These are phyloP conservation scores for Lasioglossum baleicum DNA, from an alignment of 1,140 invertebrate species.

Conservation along the genomic window DNA sequence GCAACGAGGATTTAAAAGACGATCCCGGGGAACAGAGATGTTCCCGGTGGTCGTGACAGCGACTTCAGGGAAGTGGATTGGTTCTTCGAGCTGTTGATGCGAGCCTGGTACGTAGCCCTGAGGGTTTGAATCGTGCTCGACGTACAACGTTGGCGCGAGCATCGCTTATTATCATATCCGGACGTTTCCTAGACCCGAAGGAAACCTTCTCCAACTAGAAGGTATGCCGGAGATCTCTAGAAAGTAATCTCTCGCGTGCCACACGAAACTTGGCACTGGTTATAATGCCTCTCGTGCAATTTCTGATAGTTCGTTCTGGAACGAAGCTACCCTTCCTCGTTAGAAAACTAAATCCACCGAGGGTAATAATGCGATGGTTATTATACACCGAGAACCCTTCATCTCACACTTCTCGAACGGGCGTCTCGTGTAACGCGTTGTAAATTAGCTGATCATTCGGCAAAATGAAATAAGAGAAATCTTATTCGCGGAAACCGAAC, in stretches of 20 bases:
- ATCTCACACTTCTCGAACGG: no score
- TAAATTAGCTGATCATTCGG: no score
- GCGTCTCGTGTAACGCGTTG: no score
- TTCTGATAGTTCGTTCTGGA: constrained; percentile 30
- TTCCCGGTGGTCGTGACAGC: constrained; percentile 66
- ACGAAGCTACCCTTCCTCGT: not conserved
- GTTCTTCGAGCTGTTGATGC: constrained; percentile 58
- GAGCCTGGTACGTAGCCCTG: constrained; percentile 56
- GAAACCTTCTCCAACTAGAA: constrained; percentile 50
- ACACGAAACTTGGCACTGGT: constrained; percentile 44
- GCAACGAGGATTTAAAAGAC: constrained; percentile 52
- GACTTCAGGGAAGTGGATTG: constrained; percentile 64
- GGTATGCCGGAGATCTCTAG: constrained; percentile 38
- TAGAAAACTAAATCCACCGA: not conserved
- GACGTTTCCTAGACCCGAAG: constrained; percentile 65
- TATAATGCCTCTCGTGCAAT: constrained; percentile 32
- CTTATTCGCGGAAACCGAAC: no score
- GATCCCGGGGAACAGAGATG: constrained; percentile 54
- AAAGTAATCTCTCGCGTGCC: constrained; percentile 46
- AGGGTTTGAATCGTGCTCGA: constrained; percentile 60
- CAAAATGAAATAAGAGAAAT: no score
- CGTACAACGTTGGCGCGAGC: constrained; percentile 64
- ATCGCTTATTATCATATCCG: constrained; percentile 70
- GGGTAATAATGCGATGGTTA: no score
- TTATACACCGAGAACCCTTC: no score